Evolutionary conservation across 2,797 vertebrate genomes (phyloP).

Genomic region (Pelobates cultripes): DNA sequence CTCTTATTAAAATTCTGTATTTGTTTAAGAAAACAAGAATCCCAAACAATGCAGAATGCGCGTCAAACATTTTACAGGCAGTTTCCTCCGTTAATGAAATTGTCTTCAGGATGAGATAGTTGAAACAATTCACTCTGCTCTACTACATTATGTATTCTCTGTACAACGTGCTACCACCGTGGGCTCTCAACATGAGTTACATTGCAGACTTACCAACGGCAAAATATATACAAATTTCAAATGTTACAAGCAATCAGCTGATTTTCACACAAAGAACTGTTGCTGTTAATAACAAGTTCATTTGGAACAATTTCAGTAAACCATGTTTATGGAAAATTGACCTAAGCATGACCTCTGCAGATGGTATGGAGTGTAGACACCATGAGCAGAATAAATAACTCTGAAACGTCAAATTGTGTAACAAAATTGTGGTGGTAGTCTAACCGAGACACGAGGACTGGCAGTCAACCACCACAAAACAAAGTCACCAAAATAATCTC

Average conservation of each 20-base stretch:
- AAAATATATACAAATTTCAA: not conserved
- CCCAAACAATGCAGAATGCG: constrained; percentile 52
- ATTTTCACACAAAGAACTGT: not conserved
- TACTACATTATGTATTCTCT: constrained; percentile 39
- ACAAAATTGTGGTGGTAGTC: no score
- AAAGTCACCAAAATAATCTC: no score
- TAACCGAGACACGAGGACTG: no score
- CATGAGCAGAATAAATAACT: no score
- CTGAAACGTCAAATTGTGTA: no score
- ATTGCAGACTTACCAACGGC: not conserved
- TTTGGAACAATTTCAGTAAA: no score
- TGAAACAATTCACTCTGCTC: constrained; percentile 36
- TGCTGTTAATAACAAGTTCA: not conserved
- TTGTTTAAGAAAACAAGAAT: constrained; percentile 46
- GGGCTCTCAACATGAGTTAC: not conserved
- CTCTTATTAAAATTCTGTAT: constrained; percentile 65
- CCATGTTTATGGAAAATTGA: no score
- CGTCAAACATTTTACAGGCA: constrained; percentile 48
- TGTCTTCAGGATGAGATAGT: constrained; percentile 45
- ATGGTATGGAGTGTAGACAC: no score
- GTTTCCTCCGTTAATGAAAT: constrained; percentile 55
- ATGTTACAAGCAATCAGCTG: not conserved
- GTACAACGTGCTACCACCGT: constrained; percentile 16
- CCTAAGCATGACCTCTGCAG: no score
- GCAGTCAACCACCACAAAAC: no score